Base-by-base conservation (phyloP, 2,888 invertebrate species). In the Eristalis pertinax region DNA sequence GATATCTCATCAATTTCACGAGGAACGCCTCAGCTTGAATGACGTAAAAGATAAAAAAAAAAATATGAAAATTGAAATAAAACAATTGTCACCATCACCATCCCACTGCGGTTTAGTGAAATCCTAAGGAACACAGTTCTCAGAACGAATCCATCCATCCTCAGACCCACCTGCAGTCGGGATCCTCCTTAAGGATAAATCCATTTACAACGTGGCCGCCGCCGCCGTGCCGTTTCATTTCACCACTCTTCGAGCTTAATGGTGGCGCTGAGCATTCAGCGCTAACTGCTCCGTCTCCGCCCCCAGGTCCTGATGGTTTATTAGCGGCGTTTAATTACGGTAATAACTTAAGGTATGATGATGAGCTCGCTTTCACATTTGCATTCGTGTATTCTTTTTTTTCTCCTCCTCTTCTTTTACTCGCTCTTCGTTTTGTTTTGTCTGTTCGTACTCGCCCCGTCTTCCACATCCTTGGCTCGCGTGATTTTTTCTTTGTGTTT, bases 271-370 rank as follows among this genome's bases (percentile, higher is more conserved):
- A 86, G 82, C 73, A 76, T 76, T 84, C 65, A 80, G 56, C 43
- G 73, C 70, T 63, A 43, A 58, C 22, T 35, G 50, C 64, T 58
- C n/a, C 60, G 19, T 22, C 58, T 32, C 68, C 43, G 15, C 60
- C 22, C 63, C 41, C 68, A 68, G 73, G 68, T 88, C 79, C 58
- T 75, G 78, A 87, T 88, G 87, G 87, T 84, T 88, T 84, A 88
- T 88, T 88, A 88, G 84, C 76, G 76, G 87, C 87, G 84, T 88
- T 88, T 88, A 88, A 88, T 88, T 84, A 88, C 87, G 84, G 87
- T 80, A 88, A 88, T 88, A 88, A 84, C 87, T 88, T 88, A 84
- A 84, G 87, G 87, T 72, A 88, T 76, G 87, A 87, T 84, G 84
- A 88, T 84, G 87, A 88, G 87, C 87, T 88, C 64, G 82, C 80